phyloP scores from a whole-genome alignment of 2,888 invertebrate genomes.

The Hirudinaria manillensis region DNA sequence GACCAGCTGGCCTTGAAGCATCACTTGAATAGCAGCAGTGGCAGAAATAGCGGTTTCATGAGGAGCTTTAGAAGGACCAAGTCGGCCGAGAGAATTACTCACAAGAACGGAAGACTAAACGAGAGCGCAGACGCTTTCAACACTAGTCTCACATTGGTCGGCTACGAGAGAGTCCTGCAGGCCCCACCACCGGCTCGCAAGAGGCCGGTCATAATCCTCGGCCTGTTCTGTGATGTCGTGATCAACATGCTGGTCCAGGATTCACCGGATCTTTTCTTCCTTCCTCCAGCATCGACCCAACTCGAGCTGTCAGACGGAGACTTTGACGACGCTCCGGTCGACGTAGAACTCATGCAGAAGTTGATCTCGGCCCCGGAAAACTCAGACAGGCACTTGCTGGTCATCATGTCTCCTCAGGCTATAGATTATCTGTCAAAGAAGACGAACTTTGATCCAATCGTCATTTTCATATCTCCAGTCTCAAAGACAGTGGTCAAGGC shows the following conservation, averaged over 20 bases:
- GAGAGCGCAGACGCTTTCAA: conserved; percentile 33
- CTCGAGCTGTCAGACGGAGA: conserved; percentile 25
- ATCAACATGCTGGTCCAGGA: conserved; percentile 36
- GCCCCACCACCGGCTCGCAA: conserved; percentile 28
- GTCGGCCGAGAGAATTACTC: conserved; percentile 36
- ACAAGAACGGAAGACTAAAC: conserved; percentile 24
- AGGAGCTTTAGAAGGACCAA: conserved; percentile 39
- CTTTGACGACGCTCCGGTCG: conserved; percentile 32
- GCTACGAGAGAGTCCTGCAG: conserved; percentile 39
- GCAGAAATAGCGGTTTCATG: conserved; percentile 34
- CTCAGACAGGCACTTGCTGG: conserved; percentile 35
- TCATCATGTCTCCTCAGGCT: conserved; percentile 37
- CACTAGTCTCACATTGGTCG: conserved; percentile 28
- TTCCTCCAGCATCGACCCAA: conserved; percentile 33
- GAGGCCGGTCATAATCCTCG: conserved; percentile 40
- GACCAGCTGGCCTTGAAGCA: conserved; percentile 38
- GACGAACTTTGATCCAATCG: conserved; percentile 40
- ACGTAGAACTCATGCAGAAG: conserved; percentile 33
- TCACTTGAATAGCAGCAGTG: conserved; percentile 23
- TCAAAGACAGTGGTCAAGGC: conserved; percentile 38
- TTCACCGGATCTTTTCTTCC: conserved; percentile 35
- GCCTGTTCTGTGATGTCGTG: conserved; percentile 40
- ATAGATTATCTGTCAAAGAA: conserved; percentile 37
- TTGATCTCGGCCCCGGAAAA: conserved; percentile 28
- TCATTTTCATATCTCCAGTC: conserved; percentile 39